These are phyloP conservation scores for Mesoclemmys tuberculata DNA, from an alignment of 2,113 vertebrate species.

Conservation along the genomic window DNA sequence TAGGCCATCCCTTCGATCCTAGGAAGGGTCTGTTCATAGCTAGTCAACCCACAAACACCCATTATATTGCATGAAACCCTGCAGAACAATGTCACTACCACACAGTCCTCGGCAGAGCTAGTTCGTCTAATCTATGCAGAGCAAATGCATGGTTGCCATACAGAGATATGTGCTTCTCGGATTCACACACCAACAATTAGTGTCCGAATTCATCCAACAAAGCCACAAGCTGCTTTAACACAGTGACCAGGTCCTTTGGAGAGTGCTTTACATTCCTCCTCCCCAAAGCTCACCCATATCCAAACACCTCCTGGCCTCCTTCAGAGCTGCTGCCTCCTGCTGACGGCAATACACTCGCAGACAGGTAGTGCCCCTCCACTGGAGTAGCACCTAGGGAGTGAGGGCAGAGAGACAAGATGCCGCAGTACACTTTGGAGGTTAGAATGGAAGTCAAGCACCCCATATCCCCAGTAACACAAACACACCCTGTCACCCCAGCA, in stretches of 20 bases:
- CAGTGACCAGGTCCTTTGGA: background rate
- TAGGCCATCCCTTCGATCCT: background rate
- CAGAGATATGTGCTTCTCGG: background rate
- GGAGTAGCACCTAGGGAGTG: conserved; percentile 71
- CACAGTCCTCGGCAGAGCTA: background rate
- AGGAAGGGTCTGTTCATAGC: background rate
- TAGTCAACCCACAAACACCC: background rate
- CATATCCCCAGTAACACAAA: background rate
- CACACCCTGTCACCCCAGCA: background rate
- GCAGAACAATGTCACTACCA: background rate
- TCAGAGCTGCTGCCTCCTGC: conserved; percentile 75
- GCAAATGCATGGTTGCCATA: background rate
- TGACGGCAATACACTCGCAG: conserved; percentile 45
- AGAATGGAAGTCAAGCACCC: background rate
- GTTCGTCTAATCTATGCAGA: background rate
- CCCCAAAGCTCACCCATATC: conserved; percentile 73
- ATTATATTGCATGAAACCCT: background rate
- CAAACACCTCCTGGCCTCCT: conserved; percentile 70
- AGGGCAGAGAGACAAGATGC: background rate
- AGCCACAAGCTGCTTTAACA: background rate
- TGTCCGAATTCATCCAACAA: no score
- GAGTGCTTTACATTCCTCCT: background rate
- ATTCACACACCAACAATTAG: background rate
- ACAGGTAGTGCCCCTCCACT: conserved; percentile 78
- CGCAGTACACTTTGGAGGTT: background rate